These are phyloP conservation scores for Danio jaintianensis DNA, from an alignment of 2,797 vertebrate genomes.

Conservation along the genomic window DNA sequence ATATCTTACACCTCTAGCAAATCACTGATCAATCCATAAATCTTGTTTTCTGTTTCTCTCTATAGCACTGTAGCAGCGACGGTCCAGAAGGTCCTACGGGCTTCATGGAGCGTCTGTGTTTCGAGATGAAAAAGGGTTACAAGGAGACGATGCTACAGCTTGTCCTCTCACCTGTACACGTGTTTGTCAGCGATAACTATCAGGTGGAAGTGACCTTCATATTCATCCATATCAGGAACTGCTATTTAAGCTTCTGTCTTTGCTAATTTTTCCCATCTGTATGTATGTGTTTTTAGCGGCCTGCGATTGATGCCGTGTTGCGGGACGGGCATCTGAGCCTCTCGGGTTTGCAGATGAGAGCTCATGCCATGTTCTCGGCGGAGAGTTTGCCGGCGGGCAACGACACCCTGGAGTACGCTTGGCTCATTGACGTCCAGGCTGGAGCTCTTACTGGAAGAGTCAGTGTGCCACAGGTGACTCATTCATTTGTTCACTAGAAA, in stretches of 20 bases:
- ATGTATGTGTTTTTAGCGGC: conserved; percentile 78
- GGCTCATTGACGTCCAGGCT: conserved; percentile 96
- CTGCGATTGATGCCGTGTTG: conserved; percentile 88
- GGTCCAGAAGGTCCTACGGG: conserved; percentile 92
- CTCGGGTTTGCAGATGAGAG: conserved; percentile 94
- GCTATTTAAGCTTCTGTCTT: conserved; percentile 1
- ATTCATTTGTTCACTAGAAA: conserved; percentile 4
- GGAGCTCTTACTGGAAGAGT: conserved; percentile 92
- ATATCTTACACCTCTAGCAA: too few relatives aligned
- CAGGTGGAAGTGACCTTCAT: conserved; percentile 81
- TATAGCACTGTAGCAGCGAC: conserved; percentile 91
- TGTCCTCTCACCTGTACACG: conserved; percentile 91
- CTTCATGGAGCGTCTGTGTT: conserved; percentile 94
- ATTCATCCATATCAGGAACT: background rate
- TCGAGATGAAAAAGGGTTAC: conserved; percentile 99
- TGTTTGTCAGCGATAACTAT: conserved; percentile 94
- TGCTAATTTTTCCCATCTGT: conserved; percentile 12
- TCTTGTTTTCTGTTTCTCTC: conserved; percentile 48
- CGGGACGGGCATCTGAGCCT: conserved; percentile 94
- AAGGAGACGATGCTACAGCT: conserved; percentile 96
- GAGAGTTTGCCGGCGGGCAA: conserved; percentile 90
- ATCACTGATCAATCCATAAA: background rate
- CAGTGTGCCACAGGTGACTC: conserved; percentile 90
- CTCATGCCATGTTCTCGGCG: conserved; percentile 97
- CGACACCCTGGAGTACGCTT: conserved; percentile 94